phyloP scores from a whole-genome alignment of 2,113 vertebrate genomes.

The Sapajus apella region DNA sequence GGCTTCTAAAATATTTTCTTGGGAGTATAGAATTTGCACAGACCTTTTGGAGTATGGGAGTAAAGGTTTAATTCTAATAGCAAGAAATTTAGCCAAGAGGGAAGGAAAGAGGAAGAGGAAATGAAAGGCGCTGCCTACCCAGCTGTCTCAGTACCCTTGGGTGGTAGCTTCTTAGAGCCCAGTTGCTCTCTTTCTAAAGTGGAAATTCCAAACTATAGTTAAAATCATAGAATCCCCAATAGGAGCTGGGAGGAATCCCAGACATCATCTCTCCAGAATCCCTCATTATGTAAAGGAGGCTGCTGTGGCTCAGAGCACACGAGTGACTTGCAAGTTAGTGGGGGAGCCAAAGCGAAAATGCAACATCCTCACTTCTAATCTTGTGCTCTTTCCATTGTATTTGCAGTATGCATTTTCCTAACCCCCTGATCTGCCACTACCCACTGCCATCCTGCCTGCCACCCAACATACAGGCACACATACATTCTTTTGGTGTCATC shows the following conservation, averaged over 20 bases:
- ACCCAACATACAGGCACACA: neutral
- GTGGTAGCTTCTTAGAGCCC: conserved; percentile 37
- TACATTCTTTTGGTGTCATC: neutral
- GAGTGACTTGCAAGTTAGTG: conserved; percentile 32
- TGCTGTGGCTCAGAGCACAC: neutral
- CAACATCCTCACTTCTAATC: neutral
- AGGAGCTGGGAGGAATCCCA: neutral
- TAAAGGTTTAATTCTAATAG: conserved; percentile 10
- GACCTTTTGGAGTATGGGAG: neutral
- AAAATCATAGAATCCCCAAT: conserved; percentile 36
- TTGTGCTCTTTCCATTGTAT: neutral
- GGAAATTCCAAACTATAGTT: conserved; percentile 42
- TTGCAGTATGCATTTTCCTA: neutral
- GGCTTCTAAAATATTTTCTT: neutral
- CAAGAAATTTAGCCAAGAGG: conserved; percentile 18
- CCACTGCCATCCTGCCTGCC: neutral
- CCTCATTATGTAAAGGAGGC: neutral
- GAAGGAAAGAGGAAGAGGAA: conserved; percentile 44
- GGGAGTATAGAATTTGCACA: conserved; percentile 14
- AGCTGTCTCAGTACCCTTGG: conserved; percentile 44
- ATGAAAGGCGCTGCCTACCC: neutral
- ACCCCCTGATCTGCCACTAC: neutral
- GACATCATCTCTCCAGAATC: neutral
- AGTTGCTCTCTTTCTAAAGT: conserved; percentile 57
- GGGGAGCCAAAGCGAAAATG: conserved; percentile 23